Evolutionary conservation across 1,140 invertebrate genomes (phyloP), one percentile per base, ranked within the genome.

Genomic region (Drosophila nannoptera): DNA sequence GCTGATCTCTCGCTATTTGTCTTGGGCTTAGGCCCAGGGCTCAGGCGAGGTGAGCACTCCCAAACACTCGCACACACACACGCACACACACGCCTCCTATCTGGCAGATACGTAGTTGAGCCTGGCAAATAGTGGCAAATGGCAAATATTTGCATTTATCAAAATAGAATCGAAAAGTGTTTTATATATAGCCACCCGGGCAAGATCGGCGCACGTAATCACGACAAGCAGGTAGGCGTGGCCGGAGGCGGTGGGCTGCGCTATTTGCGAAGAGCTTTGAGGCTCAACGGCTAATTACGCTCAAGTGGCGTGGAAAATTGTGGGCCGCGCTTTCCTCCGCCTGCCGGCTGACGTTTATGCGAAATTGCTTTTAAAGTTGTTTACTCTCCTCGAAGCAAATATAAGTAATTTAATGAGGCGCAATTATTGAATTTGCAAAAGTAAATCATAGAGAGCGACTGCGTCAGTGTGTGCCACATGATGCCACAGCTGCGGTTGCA

Each of bases 291-390:
- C 73, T 86, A 86, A 86, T 86, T 86, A 86, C 81, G 82, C 74
- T 86, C 82, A 87, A 86, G 81, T 86, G 77, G 81, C 81, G 74
- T 86, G 81, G 81, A 86, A 86, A 86, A 86, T 86, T 86, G 74
- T 86, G 60, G 81, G 66, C 5, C 29, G 9, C 45, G 22, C 69
- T 55, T 36, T 54, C 61, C 45, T 35, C 36, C 38, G 40, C 11
- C 49, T 42, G 49, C 11, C 32, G 50, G 59, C 70, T 82, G 78
- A 82, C 78, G 80, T 84, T 78, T 78, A 69, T 12, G 77, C 73
- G 64, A 73, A 80, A 80, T 80, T 80, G 69, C 73, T 73, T 76
- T 73, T 66, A 58, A 65, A 67, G 66, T 69, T 73, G 53, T 72
- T 61, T 65, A 49, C 61, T 50, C 11, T 66, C 62, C 33, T 54